Evolutionary conservation across 2,797 vertebrate genomes (phyloP).

Genomic region (Eospalax fontanierii): DNA sequence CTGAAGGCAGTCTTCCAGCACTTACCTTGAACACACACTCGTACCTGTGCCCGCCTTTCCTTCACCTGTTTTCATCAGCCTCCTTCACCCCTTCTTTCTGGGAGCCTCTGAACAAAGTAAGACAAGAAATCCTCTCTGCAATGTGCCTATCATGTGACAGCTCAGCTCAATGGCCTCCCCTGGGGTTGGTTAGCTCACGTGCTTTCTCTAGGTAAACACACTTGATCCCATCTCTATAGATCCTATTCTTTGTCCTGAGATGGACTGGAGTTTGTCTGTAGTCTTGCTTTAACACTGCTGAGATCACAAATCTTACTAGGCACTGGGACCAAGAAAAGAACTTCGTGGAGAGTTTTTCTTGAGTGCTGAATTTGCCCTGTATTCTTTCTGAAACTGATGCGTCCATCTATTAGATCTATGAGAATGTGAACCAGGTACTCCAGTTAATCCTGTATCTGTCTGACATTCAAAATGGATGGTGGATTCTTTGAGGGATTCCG

Average conservation of each 20-base stretch:
- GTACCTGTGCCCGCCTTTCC: not conserved
- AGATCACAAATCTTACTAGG: not conserved
- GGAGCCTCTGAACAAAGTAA: not conserved
- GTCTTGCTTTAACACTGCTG: not conserved
- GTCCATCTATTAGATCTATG: no score
- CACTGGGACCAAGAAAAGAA: not conserved
- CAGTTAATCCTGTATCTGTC: not conserved
- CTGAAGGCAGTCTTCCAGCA: not conserved
- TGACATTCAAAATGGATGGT: not conserved
- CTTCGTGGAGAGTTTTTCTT: not conserved
- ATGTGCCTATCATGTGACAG: not conserved
- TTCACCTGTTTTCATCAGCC: not conserved
- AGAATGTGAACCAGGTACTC: not conserved
- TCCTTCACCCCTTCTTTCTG: not conserved
- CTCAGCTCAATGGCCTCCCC: not conserved
- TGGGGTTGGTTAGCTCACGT: not conserved
- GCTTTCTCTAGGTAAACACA: conserved; percentile 8
- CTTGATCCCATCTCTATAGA: not conserved
- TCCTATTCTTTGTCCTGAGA: not conserved
- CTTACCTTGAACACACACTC: not conserved
- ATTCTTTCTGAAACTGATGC: not conserved
- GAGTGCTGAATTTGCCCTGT: fast-evolving
- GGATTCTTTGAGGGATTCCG: not conserved
- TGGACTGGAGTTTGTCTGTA: not conserved
- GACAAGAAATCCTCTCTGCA: not conserved